Conservation (phyloP, 2,888 invertebrate genomes). For the Eupeodes latifasciatus region DNA sequence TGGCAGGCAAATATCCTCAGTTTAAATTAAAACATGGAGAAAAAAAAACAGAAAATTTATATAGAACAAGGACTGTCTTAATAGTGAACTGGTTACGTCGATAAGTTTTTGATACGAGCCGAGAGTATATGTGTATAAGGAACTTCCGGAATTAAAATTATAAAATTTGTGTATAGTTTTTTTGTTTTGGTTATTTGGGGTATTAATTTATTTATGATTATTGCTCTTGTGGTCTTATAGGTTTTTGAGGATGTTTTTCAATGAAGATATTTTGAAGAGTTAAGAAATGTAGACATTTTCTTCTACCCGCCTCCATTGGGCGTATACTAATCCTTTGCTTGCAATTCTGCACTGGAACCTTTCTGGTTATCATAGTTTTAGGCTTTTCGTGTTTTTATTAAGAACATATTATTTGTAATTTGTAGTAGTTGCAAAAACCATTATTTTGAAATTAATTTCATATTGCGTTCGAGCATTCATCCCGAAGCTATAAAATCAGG, state of each 20-base stretch:
- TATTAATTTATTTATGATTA: not conserved
- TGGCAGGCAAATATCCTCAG: constrained; percentile 22
- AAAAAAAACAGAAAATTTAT: not conserved
- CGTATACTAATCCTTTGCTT: no score
- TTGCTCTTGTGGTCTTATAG: not conserved
- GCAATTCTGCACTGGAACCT: no score
- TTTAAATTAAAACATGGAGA: constrained; percentile 1
- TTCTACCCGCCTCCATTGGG: not conserved
- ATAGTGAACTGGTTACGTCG: constrained; percentile 35
- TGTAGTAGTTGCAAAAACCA: no score
- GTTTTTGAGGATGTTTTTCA: not conserved
- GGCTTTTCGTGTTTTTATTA: no score
- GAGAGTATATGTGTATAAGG: not conserved
- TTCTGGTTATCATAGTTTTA: no score
- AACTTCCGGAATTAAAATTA: constrained; percentile 16
- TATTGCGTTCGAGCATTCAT: no score
- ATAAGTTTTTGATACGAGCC: constrained; percentile 1
- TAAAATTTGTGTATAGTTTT: not conserved
- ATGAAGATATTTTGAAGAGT: not conserved
- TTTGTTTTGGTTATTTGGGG: not conserved
- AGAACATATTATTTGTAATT: no score
- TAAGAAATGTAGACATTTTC: not conserved
- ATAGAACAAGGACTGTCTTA: constrained; percentile 38
- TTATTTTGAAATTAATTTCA: no score
- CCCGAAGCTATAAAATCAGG: no score